A percentile compares a stretch with the other conserved stretches of the same genome.
Conservation (phyloP, 2,797 vertebrate species). For the Siniperca obscura region DNA sequence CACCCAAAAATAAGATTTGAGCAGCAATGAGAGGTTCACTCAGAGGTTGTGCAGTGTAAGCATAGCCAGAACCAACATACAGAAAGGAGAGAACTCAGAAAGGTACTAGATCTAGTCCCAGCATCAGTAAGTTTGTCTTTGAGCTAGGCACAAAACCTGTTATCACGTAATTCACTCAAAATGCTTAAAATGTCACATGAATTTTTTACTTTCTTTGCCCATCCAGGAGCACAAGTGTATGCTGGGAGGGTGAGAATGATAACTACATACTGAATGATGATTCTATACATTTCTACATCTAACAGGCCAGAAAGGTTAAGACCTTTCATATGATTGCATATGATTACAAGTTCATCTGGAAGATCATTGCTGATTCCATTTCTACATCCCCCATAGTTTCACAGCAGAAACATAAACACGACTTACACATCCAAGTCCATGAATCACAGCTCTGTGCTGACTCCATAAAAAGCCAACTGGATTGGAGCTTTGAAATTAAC, state of each 20-base stretch:
- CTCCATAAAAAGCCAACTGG: conserved; percentile 35
- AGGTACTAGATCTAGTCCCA: not conserved
- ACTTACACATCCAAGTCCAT: conserved; percentile 43
- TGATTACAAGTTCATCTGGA: conserved; percentile 7
- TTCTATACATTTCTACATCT: not conserved
- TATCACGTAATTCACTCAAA: not conserved
- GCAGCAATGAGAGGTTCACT: too few species aligned
- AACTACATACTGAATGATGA: not conserved
- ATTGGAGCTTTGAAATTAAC: conserved; percentile 47
- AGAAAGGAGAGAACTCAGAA: not conserved
- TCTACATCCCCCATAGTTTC: conserved; percentile 28
- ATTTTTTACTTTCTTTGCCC: not conserved
- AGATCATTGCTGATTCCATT: not conserved
- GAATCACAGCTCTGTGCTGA: conserved; percentile 40
- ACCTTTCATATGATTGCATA: conserved; percentile 3
- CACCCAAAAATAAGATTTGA: not conserved
- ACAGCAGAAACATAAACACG: conserved; percentile 28
- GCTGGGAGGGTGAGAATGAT: not conserved
- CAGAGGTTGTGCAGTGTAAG: not conserved
- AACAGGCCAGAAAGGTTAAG: not conserved
- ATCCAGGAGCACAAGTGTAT: not conserved
- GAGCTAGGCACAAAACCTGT: not conserved
- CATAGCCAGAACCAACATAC: not conserved
- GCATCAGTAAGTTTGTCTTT: not conserved
- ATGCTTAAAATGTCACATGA: not conserved